Evolutionary conservation across 1,140 invertebrate species (phyloP).

Genomic region (Chrysomallon squamiferum): DNA sequence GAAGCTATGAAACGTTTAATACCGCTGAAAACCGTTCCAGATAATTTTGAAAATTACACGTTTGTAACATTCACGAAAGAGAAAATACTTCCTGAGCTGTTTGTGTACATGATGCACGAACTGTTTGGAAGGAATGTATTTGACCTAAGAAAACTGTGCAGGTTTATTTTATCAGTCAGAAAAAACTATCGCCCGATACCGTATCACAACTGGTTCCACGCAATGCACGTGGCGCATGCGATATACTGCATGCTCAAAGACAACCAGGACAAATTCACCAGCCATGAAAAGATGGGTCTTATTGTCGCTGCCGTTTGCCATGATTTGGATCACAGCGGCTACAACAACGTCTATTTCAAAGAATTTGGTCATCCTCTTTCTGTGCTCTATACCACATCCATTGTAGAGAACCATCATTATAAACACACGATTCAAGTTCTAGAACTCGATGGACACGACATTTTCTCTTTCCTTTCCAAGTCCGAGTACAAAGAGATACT

Average conservation of each 20-base stretch:
- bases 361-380: conserved; percentile 45
- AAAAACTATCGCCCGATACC: conserved; percentile 50
- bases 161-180: conserved; percentile 46
- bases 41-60: conserved; percentile 3
- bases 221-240: conserved; percentile 48
- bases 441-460: conserved; percentile 41
- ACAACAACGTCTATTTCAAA: conserved; percentile 47
- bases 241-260: conserved; percentile 41
- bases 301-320: conserved; percentile 43
- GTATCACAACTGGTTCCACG: conserved; percentile 57
- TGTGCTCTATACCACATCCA: conserved; percentile 44
- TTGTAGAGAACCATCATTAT: conserved; percentile 57
- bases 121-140: conserved; percentile 38
- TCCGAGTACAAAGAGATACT: conserved; percentile 40
- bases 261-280: conserved; percentile 18
- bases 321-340: conserved; percentile 49
- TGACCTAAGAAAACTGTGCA: conserved; percentile 37
- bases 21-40: no score
- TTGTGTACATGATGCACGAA: conserved; percentile 30
- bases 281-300: conserved; percentile 24
- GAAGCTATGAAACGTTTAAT: no score
- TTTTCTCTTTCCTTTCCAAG: conserved; percentile 38
- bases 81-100: conserved; percentile 30
- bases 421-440: conserved; percentile 47
- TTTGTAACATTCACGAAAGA: conserved; percentile 30